Evolutionary conservation across 2,888 invertebrate genomes (phyloP), one percentile per base, ranked within the genome.

Genomic region (Sarcophaga caerulescens): DNA sequence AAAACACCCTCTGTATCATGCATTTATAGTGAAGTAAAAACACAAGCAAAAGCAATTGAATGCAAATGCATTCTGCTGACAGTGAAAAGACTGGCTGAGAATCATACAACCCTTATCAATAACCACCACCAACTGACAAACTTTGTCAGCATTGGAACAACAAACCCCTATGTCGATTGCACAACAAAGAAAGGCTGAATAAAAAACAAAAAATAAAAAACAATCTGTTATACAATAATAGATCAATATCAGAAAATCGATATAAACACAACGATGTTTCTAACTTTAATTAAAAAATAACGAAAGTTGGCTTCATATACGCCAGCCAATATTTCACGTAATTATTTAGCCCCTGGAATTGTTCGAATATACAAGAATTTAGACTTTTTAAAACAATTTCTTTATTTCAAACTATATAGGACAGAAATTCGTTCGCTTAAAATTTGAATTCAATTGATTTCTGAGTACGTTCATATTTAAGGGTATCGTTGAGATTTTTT

Each of bases 11-110:
- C 69, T 69, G 21, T 69, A 5, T 17, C 23, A 52, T 25, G 45
- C 52, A 52, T 52, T 14, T 35, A 35, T 35, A 35, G 35, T 35
- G 35, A 35, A 14, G 52, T 52, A 52, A 52, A 52, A 23, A 57
- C 52, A 52, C 12, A 17, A 17, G 3, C 12, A 14, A 52, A 14
- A 17, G 60, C 17, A 66, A 74, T 63, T 35, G 21, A 81, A 82
- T 78, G 78, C 78, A 78, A 83, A 83, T 84, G 84, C 84, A 84
- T 75, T 84, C 69, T 59, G 19, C 59, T 14, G 69, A 65, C 65
- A 74, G 74, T 84, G 79, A 63, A 74, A 79, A 78, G 75, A 74
- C 19, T 35, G 35, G 35, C 35, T 35, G 35, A 35, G 35, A 35
- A 35, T 35, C 35, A 75, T 65, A 69, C 83, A 79, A 79, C 84